A percentile compares a stretch with the other conserved stretches of the same genome.
Evolutionary conservation across 2,113 vertebrate species (phyloP).

Genomic region (Tyto alba): DNA sequence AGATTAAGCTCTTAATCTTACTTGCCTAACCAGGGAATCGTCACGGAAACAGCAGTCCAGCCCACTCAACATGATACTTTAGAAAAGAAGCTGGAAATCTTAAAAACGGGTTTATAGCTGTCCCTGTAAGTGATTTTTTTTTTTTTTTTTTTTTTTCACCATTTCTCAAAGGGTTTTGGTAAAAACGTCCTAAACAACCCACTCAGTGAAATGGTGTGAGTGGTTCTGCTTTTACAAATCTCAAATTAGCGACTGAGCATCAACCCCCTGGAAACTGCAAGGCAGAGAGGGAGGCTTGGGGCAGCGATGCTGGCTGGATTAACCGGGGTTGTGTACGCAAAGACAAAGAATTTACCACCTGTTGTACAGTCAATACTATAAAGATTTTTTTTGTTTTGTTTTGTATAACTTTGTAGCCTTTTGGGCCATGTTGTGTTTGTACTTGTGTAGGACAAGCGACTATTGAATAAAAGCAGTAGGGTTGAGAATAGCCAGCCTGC

Average conservation of each 20-base stretch:
- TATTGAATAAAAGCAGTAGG: conserved; percentile 70
- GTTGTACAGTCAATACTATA: conserved; percentile 74
- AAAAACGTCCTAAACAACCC: background rate
- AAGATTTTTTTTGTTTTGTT: background rate
- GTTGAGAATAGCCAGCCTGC: background rate
- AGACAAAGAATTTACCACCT: background rate
- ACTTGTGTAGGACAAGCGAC: conserved; percentile 55
- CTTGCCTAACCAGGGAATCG: background rate
- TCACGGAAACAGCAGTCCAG: background rate
- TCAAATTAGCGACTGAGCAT: background rate
- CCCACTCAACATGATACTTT: background rate
- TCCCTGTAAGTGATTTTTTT: background rate
- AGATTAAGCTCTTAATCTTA: background rate
- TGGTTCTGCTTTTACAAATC: background rate
- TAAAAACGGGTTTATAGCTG: background rate
- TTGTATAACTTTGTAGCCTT: conserved; percentile 69
- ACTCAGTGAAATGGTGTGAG: background rate
- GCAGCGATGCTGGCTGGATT: background rate
- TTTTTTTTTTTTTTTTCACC: no score
- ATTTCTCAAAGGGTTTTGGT: background rate
- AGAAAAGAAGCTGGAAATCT: background rate
- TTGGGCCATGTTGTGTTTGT: conserved; percentile 67
- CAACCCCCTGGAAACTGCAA: background rate
- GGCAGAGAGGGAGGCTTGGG: background rate
- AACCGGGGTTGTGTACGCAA: background rate